Evolutionary conservation across 35 echinoderm and acorn worm species (phyloP).

Genomic region (Ptychodera flava): DNA sequence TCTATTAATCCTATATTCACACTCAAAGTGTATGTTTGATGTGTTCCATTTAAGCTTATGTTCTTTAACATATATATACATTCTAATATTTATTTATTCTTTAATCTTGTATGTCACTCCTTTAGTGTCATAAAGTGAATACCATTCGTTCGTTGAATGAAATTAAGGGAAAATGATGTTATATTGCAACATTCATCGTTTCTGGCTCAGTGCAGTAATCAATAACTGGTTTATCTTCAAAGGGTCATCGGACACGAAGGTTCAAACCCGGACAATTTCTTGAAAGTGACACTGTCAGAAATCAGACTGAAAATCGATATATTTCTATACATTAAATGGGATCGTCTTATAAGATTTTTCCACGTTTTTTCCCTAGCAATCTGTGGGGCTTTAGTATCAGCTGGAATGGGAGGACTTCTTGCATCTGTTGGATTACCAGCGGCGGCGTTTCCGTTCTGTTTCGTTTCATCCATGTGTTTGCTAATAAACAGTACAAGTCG

Average conservation of each 20-base stretch:
- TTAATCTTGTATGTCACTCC: no score
- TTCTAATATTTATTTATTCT: no score
- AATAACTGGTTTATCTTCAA: not conserved
- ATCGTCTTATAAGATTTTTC: not conserved
- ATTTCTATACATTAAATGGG: not conserved
- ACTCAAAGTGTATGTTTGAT: no score
- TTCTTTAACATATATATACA: no score
- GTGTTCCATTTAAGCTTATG: no score
- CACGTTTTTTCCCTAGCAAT: constrained; percentile 26
- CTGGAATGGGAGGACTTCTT: constrained; percentile 27
- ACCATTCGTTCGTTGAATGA: no score
- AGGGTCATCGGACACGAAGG: not conserved
- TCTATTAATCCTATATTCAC: no score
- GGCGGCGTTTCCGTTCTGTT: constrained; percentile 55
- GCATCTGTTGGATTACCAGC: constrained; percentile 19
- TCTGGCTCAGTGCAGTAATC: not conserved
- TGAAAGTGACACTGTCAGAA: not conserved
- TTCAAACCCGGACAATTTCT: not conserved
- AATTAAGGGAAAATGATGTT: no score
- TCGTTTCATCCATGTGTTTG: constrained; percentile 35
- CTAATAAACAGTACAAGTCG: constrained; percentile 43
- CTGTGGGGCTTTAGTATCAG: constrained; percentile 37
- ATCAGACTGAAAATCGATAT: not conserved
- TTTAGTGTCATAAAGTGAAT: no score
- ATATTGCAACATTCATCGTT: not conserved